Conservation (phyloP, 2,113 vertebrate genomes). For the Cyprinodon tularosa region DNA sequence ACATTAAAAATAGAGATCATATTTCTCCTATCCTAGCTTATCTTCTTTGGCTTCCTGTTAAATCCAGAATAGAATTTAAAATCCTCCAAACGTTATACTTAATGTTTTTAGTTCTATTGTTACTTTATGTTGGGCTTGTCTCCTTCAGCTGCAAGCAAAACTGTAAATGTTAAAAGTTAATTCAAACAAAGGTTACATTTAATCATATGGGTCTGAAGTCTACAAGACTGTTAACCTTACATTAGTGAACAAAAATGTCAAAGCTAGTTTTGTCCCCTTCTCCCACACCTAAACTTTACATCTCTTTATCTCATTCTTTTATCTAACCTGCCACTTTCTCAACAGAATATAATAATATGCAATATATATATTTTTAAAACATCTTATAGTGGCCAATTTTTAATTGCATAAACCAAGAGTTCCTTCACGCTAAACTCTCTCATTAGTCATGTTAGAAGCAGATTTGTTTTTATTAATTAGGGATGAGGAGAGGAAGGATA, state of each 20-base stretch:
- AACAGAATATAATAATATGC: slow-evolving; percentile 31
- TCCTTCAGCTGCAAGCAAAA: not conserved
- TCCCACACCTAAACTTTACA: not conserved
- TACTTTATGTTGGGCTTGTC: not conserved
- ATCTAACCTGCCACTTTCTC: slow-evolving; percentile 32
- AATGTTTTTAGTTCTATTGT: not conserved
- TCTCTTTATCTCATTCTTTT: not conserved
- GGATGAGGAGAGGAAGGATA: slow-evolving; percentile 64
- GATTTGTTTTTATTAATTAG: slow-evolving; percentile 76
- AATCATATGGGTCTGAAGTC: not conserved
- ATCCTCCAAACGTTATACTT: not conserved
- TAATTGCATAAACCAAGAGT: slow-evolving; percentile 61
- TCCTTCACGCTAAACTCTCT: slow-evolving; percentile 71
- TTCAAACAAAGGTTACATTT: not conserved
- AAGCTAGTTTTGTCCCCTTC: not conserved
- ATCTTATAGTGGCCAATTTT: slow-evolving; percentile 53
- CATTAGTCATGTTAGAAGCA: slow-evolving; percentile 63
- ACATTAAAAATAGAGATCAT: too few species aligned
- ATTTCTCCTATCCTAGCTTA: too few species aligned
- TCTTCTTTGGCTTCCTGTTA: too few species aligned
- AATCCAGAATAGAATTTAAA: not conserved
- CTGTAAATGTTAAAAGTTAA: not conserved
- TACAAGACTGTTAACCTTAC: not conserved
- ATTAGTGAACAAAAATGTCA: not conserved
- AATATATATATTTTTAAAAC: slow-evolving; percentile 51